Conservation (phyloP, 2,888 invertebrate genomes). For the Cephus pygmeus region DNA sequence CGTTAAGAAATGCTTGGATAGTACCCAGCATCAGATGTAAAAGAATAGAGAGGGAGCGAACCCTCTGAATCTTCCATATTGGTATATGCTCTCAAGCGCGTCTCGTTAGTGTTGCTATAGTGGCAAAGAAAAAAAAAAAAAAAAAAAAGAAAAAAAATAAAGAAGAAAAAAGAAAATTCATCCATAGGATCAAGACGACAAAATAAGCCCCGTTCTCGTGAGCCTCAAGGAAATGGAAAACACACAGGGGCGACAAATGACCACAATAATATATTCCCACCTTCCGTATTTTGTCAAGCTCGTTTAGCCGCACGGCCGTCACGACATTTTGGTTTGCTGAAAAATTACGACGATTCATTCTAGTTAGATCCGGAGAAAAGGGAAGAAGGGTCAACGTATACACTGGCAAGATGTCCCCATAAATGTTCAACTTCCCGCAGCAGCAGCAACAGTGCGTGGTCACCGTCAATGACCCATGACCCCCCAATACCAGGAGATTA, state of each 20-base stretch:
- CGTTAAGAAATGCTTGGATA: not conserved
- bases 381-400: conserved; percentile 1
- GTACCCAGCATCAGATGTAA: not conserved
- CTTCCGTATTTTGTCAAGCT: conserved; percentile 61
- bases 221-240: not conserved
- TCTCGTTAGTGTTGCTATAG: not conserved
- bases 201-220: not conserved
- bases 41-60: not conserved
- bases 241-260: conserved; percentile 26
- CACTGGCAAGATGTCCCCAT: not conserved
- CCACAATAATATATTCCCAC: conserved; percentile 45
- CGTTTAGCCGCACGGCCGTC: conserved; percentile 44
- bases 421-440: conserved; percentile 1
- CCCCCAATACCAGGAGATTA: conserved; percentile 25
- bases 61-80: not conserved
- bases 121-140: not conserved
- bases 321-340: conserved; percentile 43
- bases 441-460: conserved; percentile 25
- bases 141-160: not conserved
- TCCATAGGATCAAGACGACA: not conserved
- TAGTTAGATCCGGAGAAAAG: conserved; percentile 51
- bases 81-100: not conserved
- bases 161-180: not conserved
- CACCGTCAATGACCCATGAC: conserved; percentile 43
- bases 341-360: conserved; percentile 61